Evolutionary conservation across 92 coral and sea anemone genomes (phyloP), one percentile per base, ranked within the genome.

Genomic region (Hydrozoanthus gracilis): DNA sequence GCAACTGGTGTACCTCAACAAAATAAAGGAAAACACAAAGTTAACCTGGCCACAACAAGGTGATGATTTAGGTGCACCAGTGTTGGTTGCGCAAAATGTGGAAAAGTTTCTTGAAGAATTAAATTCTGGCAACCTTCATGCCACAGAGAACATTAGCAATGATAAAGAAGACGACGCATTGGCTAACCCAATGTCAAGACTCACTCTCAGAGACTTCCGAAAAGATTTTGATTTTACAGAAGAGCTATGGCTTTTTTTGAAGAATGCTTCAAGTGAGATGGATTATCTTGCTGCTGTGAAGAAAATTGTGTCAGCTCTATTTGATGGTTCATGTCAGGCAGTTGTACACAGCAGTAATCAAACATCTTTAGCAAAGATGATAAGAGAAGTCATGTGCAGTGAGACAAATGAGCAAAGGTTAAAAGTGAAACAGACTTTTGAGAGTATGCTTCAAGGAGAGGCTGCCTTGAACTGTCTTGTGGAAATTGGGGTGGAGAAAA

Each of bases 181-280:
- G 65, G 83, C 76, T 51, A 88, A 87, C 35, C 87, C 96, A 18
- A 83, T 91, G 76, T 88, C 88, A 8, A 93, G 89, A 11, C 86
- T 92, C 16, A 91, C 93, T 4, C 55, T 86, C 51, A 87, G 90
- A 20, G 97, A 92, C 75, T 89, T 92, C 71, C 88, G 99, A 35
- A 95, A 97, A 67, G 99, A 97, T 73, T 89, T 95, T 67, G 99
- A 97, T 76, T 95, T 95, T 46, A 92, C 99, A 9, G 99, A 97
- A 84, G 83, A 90, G 60, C 89, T 97, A 12, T 97, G 99, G 99
- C 87, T 97, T 20, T 83, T 95, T 18, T 77, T 97, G 75, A 95
- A 97, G 65, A 98, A 95, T 88, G 92, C 95, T 50, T 17, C 88
- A 12, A 91, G 92, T 78, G 88, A 88, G 64, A 88, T 51, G 47